phyloP scores from a whole-genome alignment of 1,140 invertebrate species.

The Brachystomella parvula region DNA sequence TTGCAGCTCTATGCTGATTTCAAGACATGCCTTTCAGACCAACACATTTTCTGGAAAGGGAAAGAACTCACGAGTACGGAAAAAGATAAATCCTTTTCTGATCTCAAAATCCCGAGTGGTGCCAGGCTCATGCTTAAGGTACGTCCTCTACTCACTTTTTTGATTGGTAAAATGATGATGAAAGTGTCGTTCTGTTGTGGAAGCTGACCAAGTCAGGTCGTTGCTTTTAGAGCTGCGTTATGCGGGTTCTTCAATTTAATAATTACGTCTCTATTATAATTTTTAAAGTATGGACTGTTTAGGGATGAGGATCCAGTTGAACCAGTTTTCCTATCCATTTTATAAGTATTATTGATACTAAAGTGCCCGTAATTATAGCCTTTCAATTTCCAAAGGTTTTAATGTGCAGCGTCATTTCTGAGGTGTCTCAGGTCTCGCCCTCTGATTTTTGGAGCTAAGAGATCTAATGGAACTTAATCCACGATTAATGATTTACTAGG shows the following conservation, averaged over 20 bases:
- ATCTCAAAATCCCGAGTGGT: conserved; percentile 45
- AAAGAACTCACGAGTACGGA: conserved; percentile 35
- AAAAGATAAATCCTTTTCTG: conserved; percentile 44
- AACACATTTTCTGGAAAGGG: conserved; percentile 46
- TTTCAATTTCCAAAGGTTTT: conserved; percentile 30
- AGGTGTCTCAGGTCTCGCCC: too few relatives aligned
- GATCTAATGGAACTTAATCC: too few relatives aligned
- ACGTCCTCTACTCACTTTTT: too few relatives aligned
- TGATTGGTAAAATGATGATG: too few relatives aligned
- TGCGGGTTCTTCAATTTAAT: conserved; percentile 13
- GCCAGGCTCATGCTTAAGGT: conserved; percentile 47
- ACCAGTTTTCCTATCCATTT: conserved; percentile 30
- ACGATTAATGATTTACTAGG: too few relatives aligned
- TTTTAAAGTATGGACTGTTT: conserved; percentile 20
- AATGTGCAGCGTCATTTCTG: conserved; percentile 19
- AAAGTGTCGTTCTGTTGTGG: too few relatives aligned
- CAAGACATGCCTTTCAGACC: conserved; percentile 48
- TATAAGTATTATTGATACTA: conserved; percentile 24
- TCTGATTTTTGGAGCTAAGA: too few relatives aligned
- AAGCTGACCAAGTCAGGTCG: too few relatives aligned
- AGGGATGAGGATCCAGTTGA: conserved; percentile 18
- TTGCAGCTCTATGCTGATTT: conserved; percentile 48
- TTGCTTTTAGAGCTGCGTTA: too few relatives aligned
- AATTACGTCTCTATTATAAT: conserved; percentile 36
- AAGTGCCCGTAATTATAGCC: conserved; percentile 31